Evolutionary conservation across 2,113 vertebrate genomes (phyloP).

Genomic region (Martes martes): DNA sequence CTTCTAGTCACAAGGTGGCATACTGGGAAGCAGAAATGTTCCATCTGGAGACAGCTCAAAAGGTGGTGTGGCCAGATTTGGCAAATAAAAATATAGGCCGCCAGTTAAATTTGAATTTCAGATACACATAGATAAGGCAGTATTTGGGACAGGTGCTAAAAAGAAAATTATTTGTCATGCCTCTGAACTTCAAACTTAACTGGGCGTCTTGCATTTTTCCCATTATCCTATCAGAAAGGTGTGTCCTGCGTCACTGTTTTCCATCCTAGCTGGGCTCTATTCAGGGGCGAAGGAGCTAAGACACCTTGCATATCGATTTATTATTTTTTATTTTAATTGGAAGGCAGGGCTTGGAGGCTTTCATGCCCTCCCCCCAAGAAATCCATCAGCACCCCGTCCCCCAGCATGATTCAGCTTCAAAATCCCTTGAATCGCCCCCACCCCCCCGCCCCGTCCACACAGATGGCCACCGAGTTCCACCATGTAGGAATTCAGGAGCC

Average conservation of each 20-base stretch:
- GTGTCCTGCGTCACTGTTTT: fast-evolving
- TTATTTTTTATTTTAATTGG: neutral
- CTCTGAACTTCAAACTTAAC: neutral
- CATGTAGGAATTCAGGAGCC: fast-evolving
- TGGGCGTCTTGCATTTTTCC: fast-evolving
- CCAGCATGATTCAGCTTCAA: fast-evolving
- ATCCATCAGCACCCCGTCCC: fast-evolving
- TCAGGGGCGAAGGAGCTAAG: neutral
- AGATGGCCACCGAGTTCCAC: fast-evolving
- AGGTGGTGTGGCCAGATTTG: neutral
- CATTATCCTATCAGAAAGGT: fast-evolving
- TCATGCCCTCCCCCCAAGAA: fast-evolving
- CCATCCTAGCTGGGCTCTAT: fast-evolving
- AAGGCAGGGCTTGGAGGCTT: neutral
- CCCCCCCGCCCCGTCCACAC: neutral
- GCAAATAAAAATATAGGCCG: neutral
- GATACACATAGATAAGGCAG: fast-evolving
- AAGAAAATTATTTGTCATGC: no score
- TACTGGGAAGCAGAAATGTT: neutral
- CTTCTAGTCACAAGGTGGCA: neutral
- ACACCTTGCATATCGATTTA: fast-evolving
- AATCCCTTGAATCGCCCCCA: fast-evolving
- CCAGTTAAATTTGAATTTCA: neutral
- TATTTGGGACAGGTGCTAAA: neutral
- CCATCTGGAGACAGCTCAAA: neutral